Evolutionary conservation across 2,888 invertebrate genomes (phyloP).

Genomic region (Cosmopolites sordidus): DNA sequence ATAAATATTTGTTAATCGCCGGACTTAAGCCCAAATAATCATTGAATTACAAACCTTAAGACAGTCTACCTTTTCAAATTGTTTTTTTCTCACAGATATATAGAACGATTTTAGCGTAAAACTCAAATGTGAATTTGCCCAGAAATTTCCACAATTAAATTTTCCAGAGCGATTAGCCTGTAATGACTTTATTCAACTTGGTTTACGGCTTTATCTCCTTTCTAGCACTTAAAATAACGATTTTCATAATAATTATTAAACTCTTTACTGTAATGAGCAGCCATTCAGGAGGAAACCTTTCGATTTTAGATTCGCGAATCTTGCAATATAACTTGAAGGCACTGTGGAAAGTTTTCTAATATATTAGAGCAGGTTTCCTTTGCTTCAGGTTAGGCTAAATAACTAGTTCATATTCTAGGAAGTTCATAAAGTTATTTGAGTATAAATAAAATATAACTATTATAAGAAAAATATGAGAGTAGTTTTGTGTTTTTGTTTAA

Average conservation of each 20-base stretch:
- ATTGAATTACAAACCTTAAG: too few species aligned
- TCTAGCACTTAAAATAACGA: slow-evolving; percentile 13
- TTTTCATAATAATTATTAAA: slow-evolving; percentile 2
- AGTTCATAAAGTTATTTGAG: too few species aligned
- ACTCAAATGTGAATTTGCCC: slow-evolving; percentile 13
- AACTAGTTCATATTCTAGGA: too few species aligned
- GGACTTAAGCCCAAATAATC: too few species aligned
- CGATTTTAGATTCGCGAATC: slow-evolving; percentile 8
- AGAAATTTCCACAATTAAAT: slow-evolving; percentile 24
- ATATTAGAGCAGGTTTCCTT: background rate
- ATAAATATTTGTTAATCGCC: too few species aligned
- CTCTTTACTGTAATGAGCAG: slow-evolving; percentile 8
- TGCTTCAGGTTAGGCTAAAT: background rate
- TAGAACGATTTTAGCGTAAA: too few species aligned
- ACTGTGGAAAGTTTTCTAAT: background rate
- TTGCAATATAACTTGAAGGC: background rate
- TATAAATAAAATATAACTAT: too few species aligned
- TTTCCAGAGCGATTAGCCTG: slow-evolving; percentile 15
- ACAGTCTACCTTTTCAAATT: too few species aligned
- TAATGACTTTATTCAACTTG: slow-evolving; percentile 22
- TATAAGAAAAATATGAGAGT: too few species aligned
- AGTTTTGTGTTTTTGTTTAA: too few species aligned
- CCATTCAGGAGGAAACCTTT: slow-evolving; percentile 8
- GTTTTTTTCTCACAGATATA: too few species aligned
- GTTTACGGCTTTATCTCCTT: slow-evolving; percentile 20